Evolutionary conservation across 2,797 vertebrate genomes (phyloP), one percentile per base, ranked within the genome.

Genomic region (Sebastes jordani): DNA sequence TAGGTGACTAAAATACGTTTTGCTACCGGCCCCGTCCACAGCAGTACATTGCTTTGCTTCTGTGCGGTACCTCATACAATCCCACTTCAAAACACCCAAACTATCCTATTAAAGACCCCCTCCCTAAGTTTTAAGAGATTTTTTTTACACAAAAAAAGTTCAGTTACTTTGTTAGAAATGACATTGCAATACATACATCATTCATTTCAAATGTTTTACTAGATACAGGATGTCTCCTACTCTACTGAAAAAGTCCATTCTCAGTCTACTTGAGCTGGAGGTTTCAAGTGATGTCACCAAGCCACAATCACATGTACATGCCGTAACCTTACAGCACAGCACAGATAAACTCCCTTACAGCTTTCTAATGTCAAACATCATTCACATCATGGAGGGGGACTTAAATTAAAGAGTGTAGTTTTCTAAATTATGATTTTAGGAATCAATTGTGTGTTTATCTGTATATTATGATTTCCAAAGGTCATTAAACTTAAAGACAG

Each of bases 401-500:
- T 55, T 23, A 0, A 22, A 4, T 59, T 16, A 42, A 63, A 74
- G 11, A 25, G 25, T 27, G 23, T 4, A 56, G 0, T 65, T 65
- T 59, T 64, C 1, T 23, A 34, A 49, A 55, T 54, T 6, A 16
- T 2, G 11, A 25, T 56, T 46, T 63, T 16, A 34, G 16, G 8
- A 68, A 58, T 72, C 8, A 56, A 30, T 18, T 25, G 6, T 22
- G 1, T 38, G 4, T 29, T 64, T 59, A 38, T 38, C 13, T 38
- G 14, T 38, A 38, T 38, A 14, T 38, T n/a, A 14, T 58, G 27
- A 55, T 59, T 82, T 78, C 58, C 29, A 72, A 69, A 83, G 71
- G 78, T 82, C 72, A 52, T 83, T 80, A 49, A 74, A 83, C 68
- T 54, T 66, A 42, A 55, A 60, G 67, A 77, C 36, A 14, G 29